phyloP scores from a whole-genome alignment of 2,797 vertebrate genomes.

The Lagodon rhomboides region DNA sequence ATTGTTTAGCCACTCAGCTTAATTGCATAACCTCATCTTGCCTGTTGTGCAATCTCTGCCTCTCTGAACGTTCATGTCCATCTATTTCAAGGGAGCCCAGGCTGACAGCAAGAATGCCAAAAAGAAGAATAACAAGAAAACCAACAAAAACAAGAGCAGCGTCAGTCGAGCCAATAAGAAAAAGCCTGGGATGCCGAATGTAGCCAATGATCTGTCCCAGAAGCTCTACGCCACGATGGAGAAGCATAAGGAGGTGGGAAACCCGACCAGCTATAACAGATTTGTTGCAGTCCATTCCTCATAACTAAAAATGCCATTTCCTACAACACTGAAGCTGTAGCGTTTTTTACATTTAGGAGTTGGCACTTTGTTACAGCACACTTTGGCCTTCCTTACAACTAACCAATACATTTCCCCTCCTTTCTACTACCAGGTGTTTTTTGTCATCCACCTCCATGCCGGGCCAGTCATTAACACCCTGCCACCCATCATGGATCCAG shows the following conservation, averaged over 20 bases:
- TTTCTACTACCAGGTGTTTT: conserved; percentile 91
- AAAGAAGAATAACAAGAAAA: conserved; percentile 99
- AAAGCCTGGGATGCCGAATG: conserved; percentile 97
- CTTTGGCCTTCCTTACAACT: conserved; percentile 4
- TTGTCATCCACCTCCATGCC: conserved; percentile 96
- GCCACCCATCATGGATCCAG: conserved; percentile 96
- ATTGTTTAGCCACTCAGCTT: conserved; percentile 51
- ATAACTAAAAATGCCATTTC: conserved; percentile 9
- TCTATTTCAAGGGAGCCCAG: conserved; percentile 87
- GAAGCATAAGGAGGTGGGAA: conserved; percentile 97
- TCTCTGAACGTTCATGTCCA: conserved; percentile 36
- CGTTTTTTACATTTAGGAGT: not conserved
- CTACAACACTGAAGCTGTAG: not conserved
- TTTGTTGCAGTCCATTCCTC: not conserved
- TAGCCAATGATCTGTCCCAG: conserved; percentile 98
- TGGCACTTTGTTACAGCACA: not conserved
- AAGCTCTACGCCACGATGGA: conserved; percentile 99
- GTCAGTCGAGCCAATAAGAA: conserved; percentile 97
- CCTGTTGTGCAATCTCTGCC: conserved; percentile 48
- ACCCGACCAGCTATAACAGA: not conserved
- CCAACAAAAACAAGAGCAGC: conserved; percentile 98
- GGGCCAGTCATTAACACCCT: conserved; percentile 95
- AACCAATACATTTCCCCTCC: not conserved
- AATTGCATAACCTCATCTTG: conserved; percentile 58
- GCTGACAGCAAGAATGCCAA: conserved; percentile 90